Evolutionary conservation across 2,797 vertebrate genomes (phyloP).

Genomic region (Neostethus bicornis): DNA sequence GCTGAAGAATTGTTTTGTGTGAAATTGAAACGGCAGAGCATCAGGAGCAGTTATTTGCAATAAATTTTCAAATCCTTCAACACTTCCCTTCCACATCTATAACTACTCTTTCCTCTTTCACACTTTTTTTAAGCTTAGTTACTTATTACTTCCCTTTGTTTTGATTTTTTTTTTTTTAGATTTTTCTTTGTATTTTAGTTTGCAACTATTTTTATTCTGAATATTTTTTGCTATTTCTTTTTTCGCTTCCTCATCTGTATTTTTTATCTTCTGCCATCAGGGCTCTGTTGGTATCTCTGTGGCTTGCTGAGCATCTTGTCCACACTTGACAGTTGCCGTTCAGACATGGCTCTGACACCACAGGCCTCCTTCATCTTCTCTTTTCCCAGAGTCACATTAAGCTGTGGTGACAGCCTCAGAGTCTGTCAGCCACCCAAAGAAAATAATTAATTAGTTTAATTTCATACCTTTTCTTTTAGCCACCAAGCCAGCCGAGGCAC

Average conservation of each 20-base stretch:
- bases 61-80: constrained; percentile 69
- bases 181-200: constrained; percentile 8
- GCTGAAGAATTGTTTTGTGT: constrained; percentile 81
- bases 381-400: constrained; percentile 54
- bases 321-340: constrained; percentile 63
- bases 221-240: constrained; percentile 8
- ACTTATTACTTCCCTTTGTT: constrained; percentile 11
- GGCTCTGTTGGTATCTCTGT: constrained; percentile 42
- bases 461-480: constrained; percentile 75
- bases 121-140: constrained; percentile 9
- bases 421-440: constrained; percentile 63
- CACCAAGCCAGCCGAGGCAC: constrained; percentile 40
- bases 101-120: constrained; percentile 4
- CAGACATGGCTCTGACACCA: constrained; percentile 45
- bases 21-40: constrained; percentile 81
- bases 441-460: constrained; percentile 81
- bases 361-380: constrained; percentile 30
- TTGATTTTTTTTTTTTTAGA: neutral
- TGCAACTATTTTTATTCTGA: constrained; percentile 17
- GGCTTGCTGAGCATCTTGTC: constrained; percentile 51
- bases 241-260: constrained; percentile 16
- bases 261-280: constrained; percentile 19
- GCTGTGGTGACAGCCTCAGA: constrained; percentile 53
- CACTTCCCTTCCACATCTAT: constrained; percentile 12
- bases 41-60: constrained; percentile 79